Base-by-base conservation (phyloP, 2,797 vertebrate genomes). In the Sebastes cheni region DNA sequence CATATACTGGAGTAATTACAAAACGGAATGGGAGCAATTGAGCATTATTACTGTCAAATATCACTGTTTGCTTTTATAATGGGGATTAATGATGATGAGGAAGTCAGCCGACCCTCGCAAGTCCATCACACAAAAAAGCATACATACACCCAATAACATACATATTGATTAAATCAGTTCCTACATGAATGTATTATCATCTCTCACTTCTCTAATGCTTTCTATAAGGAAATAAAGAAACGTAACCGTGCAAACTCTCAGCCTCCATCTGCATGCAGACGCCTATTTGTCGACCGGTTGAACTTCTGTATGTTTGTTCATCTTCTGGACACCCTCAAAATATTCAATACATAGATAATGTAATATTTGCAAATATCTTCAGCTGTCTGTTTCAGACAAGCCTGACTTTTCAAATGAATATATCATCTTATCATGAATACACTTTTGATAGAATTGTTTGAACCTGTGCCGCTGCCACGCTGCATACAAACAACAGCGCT, bases 341-440 rank as follows among this genome's bases (percentile, higher is more conserved):
- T 5, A 46, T 72, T 76, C 68, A 59, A 61, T 54, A 67, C 79
- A 80, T 50, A 75, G 61, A 65, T 80, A 67, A 83, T 80, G 72
- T 59, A 68, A 77, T 85, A 75, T 79, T 80, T 79, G 73, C 73
- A 76, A 50, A 74, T 72, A 73, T 58, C 68, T 71, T 68, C 36
- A 25, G 64, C 60, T 67, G 77, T 82, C 74, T 62, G 55, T 67
- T 72, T 73, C 59, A 69, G 82, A 81, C 78, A 36, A 61, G 69
- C 12, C 60, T 80, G 84, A 87, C 86, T 81, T 91, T 88, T 86
- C 39, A 74, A 79, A 83, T 79, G 52, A 86, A 86, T 77, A 27
- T 64, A 64, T 85, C 83, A 80, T 78, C 80, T 68, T 77, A 82
- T 89, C 30, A 8, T 80, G 82, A 72, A 79, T 58, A 34, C 58